Evolutionary conservation across 1,140 invertebrate genomes (phyloP).

Genomic region (Cydia amplana): DNA sequence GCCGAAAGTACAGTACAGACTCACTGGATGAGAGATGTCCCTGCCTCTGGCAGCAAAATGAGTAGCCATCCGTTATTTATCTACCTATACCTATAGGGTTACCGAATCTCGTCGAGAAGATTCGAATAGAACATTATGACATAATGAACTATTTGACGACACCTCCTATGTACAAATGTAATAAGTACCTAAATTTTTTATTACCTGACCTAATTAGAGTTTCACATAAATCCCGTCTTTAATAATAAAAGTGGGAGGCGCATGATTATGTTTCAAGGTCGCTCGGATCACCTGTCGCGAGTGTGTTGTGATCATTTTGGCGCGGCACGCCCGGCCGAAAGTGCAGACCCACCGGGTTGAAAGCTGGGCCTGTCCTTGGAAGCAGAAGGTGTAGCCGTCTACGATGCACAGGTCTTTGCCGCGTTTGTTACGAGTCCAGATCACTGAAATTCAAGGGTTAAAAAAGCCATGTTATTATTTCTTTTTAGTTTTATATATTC

Average conservation of each 20-base stretch:
- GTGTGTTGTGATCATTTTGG: slow-evolving; percentile 31
- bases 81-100: too few relatives aligned
- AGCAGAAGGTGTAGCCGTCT: slow-evolving; percentile 41
- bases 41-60: too few relatives aligned
- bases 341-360: neutral
- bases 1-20: too few relatives aligned
- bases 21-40: too few relatives aligned
- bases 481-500: neutral
- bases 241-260: too few relatives aligned
- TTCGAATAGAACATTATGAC: too few relatives aligned
- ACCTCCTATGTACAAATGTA: too few relatives aligned
- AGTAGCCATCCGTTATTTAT: too few relatives aligned
- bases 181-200: too few relatives aligned
- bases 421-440: slow-evolving; percentile 1
- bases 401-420: slow-evolving; percentile 41
- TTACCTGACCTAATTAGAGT: neutral
- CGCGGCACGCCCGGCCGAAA: too few relatives aligned
- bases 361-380: slow-evolving; percentile 30
- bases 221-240: slow-evolving; percentile 1
- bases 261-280: slow-evolving; percentile 26
- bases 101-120: too few relatives aligned
- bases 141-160: too few relatives aligned
- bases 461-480: neutral
- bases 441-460: neutral
- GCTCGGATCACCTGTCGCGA: slow-evolving; percentile 2